These are phyloP conservation scores for Maniola jurtina DNA, from an alignment of 1,140 invertebrate genomes.

Conservation along the genomic window DNA sequence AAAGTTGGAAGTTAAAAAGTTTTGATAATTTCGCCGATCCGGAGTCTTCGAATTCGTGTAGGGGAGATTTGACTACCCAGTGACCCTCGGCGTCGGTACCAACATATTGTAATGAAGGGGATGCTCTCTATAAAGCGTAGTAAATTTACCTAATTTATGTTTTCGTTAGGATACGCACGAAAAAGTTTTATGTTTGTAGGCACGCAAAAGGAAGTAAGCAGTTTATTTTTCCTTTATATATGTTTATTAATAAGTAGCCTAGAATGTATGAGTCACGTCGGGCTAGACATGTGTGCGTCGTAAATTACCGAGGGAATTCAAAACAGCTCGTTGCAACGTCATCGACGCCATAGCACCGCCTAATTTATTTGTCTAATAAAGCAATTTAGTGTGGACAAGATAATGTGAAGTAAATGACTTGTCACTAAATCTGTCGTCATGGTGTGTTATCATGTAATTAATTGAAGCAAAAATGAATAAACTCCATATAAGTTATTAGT, in stretches of 20 bases:
- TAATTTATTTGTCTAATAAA: slow-evolving; percentile 42
- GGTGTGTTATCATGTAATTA: slow-evolving; percentile 7
- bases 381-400: slow-evolving; percentile 25
- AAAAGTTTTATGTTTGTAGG: slow-evolving; percentile 71
- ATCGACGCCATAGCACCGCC: slow-evolving; percentile 39
- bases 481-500: background rate
- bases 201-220: slow-evolving; percentile 74
- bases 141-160: slow-evolving; percentile 78
- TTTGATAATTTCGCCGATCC: slow-evolving; percentile 73
- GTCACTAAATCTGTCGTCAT: slow-evolving; percentile 15
- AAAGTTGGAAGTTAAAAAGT: slow-evolving; percentile 76
- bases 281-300: slow-evolving; percentile 43
- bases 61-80: slow-evolving; percentile 64
- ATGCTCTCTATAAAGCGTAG: slow-evolving; percentile 69
- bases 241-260: slow-evolving; percentile 65
- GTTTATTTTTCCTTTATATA: slow-evolving; percentile 64
- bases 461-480: background rate
- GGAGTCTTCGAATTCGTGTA: slow-evolving; percentile 52
- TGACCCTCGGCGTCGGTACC: slow-evolving; percentile 68
- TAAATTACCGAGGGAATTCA: slow-evolving; percentile 61
- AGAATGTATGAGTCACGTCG: slow-evolving; percentile 57
- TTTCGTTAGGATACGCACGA: slow-evolving; percentile 73
- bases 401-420: slow-evolving; percentile 27
- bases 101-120: slow-evolving; percentile 76
- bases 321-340: slow-evolving; percentile 56